Evolutionary conservation across 1,140 invertebrate genomes (phyloP).

Genomic region (Druon quercuslanigerum): DNA sequence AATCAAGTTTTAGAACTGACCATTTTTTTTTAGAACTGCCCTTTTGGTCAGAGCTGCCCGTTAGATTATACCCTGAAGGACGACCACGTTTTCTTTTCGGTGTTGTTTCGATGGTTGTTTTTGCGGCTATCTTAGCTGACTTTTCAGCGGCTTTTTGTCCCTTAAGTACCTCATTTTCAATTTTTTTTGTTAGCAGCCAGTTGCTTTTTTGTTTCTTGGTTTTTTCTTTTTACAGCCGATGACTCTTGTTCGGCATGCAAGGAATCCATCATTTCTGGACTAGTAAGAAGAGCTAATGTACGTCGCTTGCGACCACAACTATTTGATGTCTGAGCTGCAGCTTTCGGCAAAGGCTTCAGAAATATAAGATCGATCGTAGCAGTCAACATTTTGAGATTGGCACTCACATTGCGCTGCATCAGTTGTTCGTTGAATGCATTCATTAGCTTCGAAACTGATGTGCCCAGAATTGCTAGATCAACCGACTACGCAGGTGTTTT

Average conservation of each 20-base stretch:
- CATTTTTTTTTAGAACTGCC: no score
- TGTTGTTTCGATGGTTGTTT: neutral
- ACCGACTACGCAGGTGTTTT: neutral
- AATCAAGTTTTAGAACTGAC: no score
- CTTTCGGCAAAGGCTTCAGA: slow-evolving; percentile 1
- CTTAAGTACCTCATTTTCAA: neutral
- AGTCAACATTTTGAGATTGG: neutral
- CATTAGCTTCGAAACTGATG: neutral
- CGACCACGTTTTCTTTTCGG: neutral
- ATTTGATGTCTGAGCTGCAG: neutral
- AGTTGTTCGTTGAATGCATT: neutral
- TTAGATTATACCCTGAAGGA: neutral
- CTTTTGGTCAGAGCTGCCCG: no score
- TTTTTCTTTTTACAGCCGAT: neutral
- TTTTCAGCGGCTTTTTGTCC: neutral
- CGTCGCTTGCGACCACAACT: slow-evolving; percentile 14
- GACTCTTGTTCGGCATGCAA: neutral
- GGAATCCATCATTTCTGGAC: no score
- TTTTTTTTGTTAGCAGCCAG: neutral
- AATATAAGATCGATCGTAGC: neutral
- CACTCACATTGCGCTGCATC: no score
- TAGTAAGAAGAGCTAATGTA: neutral
- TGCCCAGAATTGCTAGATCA: neutral
- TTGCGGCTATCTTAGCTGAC: neutral
- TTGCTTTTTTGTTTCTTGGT: no score